A percentile compares a stretch with the other conserved stretches of the same genome.
phyloP scores from a whole-genome alignment of 2,797 vertebrate genomes.

The Threskiornis aethiopicus region DNA sequence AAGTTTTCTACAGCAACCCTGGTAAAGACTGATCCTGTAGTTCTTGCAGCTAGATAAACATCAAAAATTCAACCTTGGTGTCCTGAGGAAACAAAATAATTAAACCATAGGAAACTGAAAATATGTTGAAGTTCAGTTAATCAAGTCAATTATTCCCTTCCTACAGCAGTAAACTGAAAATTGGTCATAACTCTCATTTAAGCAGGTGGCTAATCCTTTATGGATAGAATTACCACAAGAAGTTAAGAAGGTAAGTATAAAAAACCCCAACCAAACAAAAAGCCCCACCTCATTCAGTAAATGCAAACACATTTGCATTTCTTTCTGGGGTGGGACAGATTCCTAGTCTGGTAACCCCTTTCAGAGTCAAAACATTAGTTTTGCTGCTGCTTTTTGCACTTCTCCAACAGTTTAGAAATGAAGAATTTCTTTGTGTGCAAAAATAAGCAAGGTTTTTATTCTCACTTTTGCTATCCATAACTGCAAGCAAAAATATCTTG shows the following conservation, averaged over 20 bases:
- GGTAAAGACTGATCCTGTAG: neutral
- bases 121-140: neutral
- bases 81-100: neutral
- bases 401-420: neutral
- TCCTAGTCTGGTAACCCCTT: neutral
- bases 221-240: neutral
- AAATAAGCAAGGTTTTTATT: neutral
- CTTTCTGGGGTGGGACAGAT: neutral
- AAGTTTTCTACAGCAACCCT: neutral
- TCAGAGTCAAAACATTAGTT: neutral
- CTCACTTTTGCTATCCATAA: neutral
- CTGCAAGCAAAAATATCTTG: neutral
- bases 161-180: neutral
- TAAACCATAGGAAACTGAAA: neutral
- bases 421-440: neutral
- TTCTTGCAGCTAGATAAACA: neutral
- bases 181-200: neutral
- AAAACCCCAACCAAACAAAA: neutral
- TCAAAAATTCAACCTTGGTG: neutral
- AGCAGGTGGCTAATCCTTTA: neutral
- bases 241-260: neutral
- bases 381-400: neutral
- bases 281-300: neutral
- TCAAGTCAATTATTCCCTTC: neutral
- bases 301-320: neutral